Conservation (phyloP, 2,888 invertebrate species). For the Cerceris ruficornis region DNA sequence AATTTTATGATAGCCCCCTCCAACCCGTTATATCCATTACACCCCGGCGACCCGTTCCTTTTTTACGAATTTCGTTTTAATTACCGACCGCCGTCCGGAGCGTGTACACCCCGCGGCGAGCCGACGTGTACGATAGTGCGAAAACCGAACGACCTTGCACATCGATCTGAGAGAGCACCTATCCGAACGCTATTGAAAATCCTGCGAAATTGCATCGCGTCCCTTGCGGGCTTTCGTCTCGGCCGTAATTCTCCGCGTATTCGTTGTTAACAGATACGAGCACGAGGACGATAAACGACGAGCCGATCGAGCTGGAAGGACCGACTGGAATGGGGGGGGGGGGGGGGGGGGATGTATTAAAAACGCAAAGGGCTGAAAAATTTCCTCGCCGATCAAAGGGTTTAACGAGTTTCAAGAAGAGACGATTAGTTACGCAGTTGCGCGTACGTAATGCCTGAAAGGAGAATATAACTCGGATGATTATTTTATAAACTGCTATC, state of each 20-base stretch:
- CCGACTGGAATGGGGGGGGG: slow-evolving; percentile 6
- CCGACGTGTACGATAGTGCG: slow-evolving; percentile 15
- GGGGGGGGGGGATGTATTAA: slow-evolving; percentile 35
- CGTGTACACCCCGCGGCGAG: slow-evolving; percentile 25
- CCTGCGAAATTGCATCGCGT: slow-evolving; percentile 45
- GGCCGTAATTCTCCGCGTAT: slow-evolving; percentile 37
- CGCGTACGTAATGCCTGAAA: slow-evolving; percentile 30
- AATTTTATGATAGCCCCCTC: slow-evolving; percentile 76
- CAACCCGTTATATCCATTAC: slow-evolving; percentile 62
- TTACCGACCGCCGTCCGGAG: slow-evolving; percentile 58
- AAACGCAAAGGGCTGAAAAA: slow-evolving; percentile 57
- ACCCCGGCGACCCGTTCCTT: slow-evolving; percentile 41
- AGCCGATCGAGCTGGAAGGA: slow-evolving; percentile 16
- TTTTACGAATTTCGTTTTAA: slow-evolving; percentile 75
- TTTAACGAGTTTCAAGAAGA: slow-evolving; percentile 33
- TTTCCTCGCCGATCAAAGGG: slow-evolving; percentile 57
- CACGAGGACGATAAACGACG: slow-evolving; percentile 27
- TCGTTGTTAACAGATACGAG: slow-evolving; percentile 43
- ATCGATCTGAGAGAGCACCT: slow-evolving; percentile 52
- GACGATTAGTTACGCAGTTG: slow-evolving; percentile 43
- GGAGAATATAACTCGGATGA: slow-evolving; percentile 6
- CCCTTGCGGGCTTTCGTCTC: slow-evolving; percentile 28
- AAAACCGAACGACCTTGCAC: slow-evolving; percentile 47
- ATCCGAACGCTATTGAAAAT: slow-evolving; percentile 53
- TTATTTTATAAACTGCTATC: slow-evolving; percentile 48